phyloP scores from a whole-genome alignment of 2,797 vertebrate species.

The Tachyglossus aculeatus region DNA sequence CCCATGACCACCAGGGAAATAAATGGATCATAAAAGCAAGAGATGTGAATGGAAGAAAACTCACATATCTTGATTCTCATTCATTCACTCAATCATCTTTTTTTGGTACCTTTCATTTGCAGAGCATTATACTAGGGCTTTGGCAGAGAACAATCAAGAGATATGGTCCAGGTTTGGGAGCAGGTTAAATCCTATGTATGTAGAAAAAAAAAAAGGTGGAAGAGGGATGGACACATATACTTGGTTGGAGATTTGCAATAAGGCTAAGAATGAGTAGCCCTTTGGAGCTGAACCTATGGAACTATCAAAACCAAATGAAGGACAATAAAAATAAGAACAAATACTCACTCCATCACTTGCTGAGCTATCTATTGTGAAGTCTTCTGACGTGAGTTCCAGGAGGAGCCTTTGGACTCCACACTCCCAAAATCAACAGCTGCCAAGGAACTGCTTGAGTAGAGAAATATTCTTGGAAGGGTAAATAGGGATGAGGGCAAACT shows the following conservation, averaged over 20 bases:
- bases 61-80: slow-evolving; percentile 19
- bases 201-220: slow-evolving; percentile 39
- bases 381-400: too few relatives aligned
- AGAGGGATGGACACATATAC: slow-evolving; percentile 33
- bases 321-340: background rate
- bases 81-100: too few relatives aligned
- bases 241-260: background rate
- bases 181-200: too few relatives aligned
- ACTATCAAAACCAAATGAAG: background rate
- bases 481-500: background rate
- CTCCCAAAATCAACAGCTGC: background rate
- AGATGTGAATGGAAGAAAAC: too few relatives aligned
- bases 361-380: background rate
- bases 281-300: background rate
- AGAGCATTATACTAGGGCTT: too few relatives aligned
- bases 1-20: slow-evolving; percentile 50
- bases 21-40: too few relatives aligned
- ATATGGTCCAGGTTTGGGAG: too few relatives aligned
- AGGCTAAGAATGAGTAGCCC: background rate
- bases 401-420: too few relatives aligned
- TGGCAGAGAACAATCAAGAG: too few relatives aligned
- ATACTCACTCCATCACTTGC: accelerated
- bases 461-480: background rate
- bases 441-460: background rate
- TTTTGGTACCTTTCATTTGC: too few relatives aligned